phyloP scores from a whole-genome alignment of 2,113 vertebrate species.

The Cairina moschata region DNA sequence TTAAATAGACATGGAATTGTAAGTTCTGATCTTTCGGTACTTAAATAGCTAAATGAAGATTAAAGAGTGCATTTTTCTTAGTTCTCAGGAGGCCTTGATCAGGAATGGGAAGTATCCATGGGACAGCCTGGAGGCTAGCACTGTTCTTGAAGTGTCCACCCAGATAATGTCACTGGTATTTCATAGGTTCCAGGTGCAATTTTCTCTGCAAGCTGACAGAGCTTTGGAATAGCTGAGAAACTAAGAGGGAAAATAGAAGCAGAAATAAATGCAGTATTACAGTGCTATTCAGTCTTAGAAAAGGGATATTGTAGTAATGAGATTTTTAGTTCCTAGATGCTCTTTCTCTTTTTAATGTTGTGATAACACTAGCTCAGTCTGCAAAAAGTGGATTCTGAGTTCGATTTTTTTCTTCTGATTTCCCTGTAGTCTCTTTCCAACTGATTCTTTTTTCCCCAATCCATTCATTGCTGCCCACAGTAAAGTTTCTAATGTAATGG shows the following conservation, averaged over 20 bases:
- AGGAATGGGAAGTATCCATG: neutral
- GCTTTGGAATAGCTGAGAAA: neutral
- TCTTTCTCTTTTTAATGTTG: neutral
- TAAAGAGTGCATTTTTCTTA: neutral
- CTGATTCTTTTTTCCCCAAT: neutral
- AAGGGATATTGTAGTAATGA: neutral
- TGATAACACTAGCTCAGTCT: neutral
- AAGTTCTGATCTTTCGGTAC: conserved; percentile 22
- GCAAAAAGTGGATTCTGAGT: neutral
- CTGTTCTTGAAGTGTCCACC: neutral
- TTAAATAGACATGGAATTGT: conserved; percentile 50
- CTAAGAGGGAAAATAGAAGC: neutral
- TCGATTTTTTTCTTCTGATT: neutral
- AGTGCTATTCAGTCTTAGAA: neutral
- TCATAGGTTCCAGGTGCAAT: neutral
- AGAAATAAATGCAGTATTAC: neutral
- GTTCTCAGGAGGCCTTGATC: neutral
- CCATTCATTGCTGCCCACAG: neutral
- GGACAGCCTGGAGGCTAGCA: neutral
- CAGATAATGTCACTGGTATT: neutral
- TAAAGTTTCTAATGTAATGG: neutral
- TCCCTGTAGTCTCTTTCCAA: neutral
- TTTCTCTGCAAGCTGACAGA: neutral
- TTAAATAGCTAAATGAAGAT: conserved; percentile 44
- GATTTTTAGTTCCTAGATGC: neutral